Evolutionary conservation across 35 echinoderm and acorn worm species (phyloP).

Genomic region (Stichopus chloronotus): DNA sequence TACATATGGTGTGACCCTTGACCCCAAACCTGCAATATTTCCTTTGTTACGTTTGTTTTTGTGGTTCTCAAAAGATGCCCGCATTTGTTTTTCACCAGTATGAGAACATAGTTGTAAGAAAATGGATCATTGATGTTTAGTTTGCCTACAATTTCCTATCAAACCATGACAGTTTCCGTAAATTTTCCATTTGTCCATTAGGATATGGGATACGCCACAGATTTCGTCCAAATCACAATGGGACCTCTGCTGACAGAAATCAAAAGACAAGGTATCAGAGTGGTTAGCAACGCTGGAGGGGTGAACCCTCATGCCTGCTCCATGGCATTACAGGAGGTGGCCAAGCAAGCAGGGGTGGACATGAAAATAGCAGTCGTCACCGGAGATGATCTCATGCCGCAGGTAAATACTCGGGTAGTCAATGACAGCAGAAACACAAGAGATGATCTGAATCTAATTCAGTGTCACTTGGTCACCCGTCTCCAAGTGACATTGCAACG

Average conservation of each 20-base stretch:
- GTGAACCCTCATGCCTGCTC: conserved; percentile 88
- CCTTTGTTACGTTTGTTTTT: too few relatives aligned
- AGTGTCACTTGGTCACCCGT: too few relatives aligned
- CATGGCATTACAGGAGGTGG: conserved; percentile 78
- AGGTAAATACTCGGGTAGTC: conserved; percentile 48
- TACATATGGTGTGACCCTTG: too few relatives aligned
- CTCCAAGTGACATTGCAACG: too few relatives aligned
- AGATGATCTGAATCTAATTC: too few relatives aligned
- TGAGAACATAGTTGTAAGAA: too few relatives aligned
- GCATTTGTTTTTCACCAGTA: too few relatives aligned
- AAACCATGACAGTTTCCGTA: too few relatives aligned
- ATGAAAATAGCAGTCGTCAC: conserved; percentile 92
- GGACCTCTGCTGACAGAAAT: conserved; percentile 81
- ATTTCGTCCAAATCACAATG: conserved; percentile 84
- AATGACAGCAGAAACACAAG: neutral
- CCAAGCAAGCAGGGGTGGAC: conserved; percentile 84
- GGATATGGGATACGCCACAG: conserved; percentile 95
- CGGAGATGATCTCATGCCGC: conserved; percentile 87
- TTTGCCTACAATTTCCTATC: too few relatives aligned
- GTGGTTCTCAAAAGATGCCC: too few relatives aligned
- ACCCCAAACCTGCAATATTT: too few relatives aligned
- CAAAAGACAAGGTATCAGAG: conserved; percentile 88
- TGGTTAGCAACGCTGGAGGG: conserved; percentile 95
- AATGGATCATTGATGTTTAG: too few relatives aligned
- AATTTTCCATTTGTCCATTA: neutral